Conservation (phyloP, 2,888 invertebrate species). For the Schizaphis graminum region DNA sequence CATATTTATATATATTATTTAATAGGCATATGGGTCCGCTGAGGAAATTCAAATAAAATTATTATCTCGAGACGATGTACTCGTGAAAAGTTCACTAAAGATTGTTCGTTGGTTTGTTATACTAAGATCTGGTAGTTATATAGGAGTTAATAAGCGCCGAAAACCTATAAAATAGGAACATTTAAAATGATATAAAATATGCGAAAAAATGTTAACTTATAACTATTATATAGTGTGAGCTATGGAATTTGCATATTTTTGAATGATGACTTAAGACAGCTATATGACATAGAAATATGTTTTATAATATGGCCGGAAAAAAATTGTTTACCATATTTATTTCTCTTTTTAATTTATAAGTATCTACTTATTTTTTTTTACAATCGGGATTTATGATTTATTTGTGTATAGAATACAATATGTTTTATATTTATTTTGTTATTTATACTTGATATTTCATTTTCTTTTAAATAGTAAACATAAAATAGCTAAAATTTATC, state of each 20-base stretch:
- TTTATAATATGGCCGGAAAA: background rate
- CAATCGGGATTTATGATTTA: background rate
- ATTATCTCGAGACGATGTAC: background rate
- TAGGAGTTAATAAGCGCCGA: background rate
- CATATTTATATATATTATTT: background rate
- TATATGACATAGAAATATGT: background rate
- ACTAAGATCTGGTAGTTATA: background rate
- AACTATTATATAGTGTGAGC: background rate
- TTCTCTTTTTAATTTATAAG: background rate
- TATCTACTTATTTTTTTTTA: background rate
- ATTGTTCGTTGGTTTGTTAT: background rate
- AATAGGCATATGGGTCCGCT: background rate
- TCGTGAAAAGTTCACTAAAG: background rate
- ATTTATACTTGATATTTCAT: background rate
- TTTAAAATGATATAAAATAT: too few relatives aligned
- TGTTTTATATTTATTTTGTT: background rate
- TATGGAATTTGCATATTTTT: background rate
- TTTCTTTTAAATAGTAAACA: background rate
- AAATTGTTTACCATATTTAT: background rate
- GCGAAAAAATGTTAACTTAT: background rate
- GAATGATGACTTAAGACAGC: background rate
- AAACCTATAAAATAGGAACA: background rate
- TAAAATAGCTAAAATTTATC: background rate
- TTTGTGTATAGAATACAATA: too few relatives aligned
- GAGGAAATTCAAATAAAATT: background rate